Base-by-base conservation (phyloP, 1,140 invertebrate genomes). In the Drosophila nigromelanica region DNA sequence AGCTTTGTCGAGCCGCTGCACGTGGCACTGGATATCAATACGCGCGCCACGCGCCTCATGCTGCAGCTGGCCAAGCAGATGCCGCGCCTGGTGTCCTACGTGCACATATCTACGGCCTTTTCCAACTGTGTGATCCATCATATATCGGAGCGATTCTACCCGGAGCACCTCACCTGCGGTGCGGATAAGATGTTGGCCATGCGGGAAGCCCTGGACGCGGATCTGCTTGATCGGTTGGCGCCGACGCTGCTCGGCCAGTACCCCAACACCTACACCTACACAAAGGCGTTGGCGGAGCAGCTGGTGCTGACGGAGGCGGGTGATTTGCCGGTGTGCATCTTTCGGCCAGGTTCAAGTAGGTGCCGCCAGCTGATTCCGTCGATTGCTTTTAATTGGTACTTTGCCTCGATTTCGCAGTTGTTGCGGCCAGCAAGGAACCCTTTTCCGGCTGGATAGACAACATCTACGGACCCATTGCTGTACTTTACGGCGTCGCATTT, bases 381-480 rank as follows among this genome's bases (percentile, higher is more conserved):
- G 95, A 96, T 89, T 93, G 95, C 78, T 93, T 95, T 78, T 94
- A 94, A 18, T 94, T 78, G 11, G 93, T 95, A 11, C 93, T 96
- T 73, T 94, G 96, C 30, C 0, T 12, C 11, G 0, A 51, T 21
- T 70, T 18, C 91, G 21, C 27, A 95, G 96, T 98, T 24, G 94
- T 97, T 33, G 96, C 96, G 0, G 95, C 96, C 11, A 7, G 4
- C 6, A 55, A 94, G 54, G 97, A 98, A 68, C 95, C 95, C 0
- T 76, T 94, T 0, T 54, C 91, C 12, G 95, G 96, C 3, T 98
- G 97, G 96, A 97, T 98, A 18, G 97, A 98, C 90, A 99, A 98
- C 85, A 93, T 97, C 64, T 98, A 98, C 89, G 97, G 97, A 47
- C 96, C 97, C 5, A 97, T 96, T 56, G 96, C 95, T 15, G 89